Base-by-base conservation (phyloP, 2,888 invertebrate genomes). In the Synanthedon myopaeformis region DNA sequence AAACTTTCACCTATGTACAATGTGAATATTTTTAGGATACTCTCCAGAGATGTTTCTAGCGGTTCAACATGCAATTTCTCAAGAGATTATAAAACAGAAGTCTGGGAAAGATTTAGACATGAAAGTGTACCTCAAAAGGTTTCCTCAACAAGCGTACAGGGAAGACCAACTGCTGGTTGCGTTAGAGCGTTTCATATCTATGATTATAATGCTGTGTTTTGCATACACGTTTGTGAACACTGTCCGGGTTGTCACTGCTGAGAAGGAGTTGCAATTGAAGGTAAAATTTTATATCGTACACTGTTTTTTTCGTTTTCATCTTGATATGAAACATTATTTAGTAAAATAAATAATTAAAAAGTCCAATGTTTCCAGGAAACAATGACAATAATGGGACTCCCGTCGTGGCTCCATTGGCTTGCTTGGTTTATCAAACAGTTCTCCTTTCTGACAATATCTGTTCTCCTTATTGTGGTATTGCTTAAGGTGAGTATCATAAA, bases 371-470 rank as follows among this genome's bases (percentile, higher is more conserved):
- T 52, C 23, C 83, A 96, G 93, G 96, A 96, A 89, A 92, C 95
- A 10, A 94, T 96, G 95, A 95, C 94, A 77, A 94, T 97, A 86
- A 96, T 96, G 93, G 97, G 97, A 2, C 82, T 97, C 51, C 90
- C 91, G 52, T 92, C 92, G 54, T 95, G 94, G 92, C 79, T 96
- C 57, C 93, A 96, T 67, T 96, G 96, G 96, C 68, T 91, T 5
- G 94, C 95, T 4, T 96, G 96, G 95, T 96, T 95, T 74, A 83
- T 94, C 51, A 94, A 95, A 70, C 92, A 93, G 55, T 90, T 95
- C 60, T 74, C 92, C 1, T 92, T 93, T 65, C 88, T 94, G 49
- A 64, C 91, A 3, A 81, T 94, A 59, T 91, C 94, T 0, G 88
- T 91, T 4, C 63, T 89, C n/a, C 67, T 91, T 6, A 90, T 93